Evolutionary conservation across 2,888 invertebrate genomes (phyloP).

Genomic region (Melanophora roralis): DNA sequence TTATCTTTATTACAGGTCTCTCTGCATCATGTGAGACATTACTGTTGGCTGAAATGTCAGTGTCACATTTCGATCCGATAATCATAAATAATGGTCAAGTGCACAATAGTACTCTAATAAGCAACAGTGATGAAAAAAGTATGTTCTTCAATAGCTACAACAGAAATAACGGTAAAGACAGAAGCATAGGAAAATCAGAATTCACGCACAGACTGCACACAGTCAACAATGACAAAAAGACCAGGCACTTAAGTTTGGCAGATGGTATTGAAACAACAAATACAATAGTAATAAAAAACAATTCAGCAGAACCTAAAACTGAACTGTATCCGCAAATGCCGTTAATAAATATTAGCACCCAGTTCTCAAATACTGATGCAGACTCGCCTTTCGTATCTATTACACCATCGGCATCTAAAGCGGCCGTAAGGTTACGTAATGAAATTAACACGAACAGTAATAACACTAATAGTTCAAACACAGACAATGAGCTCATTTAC

Average conservation of each 20-base stretch:
- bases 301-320: constrained; percentile 62
- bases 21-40: constrained; percentile 82
- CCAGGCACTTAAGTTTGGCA: too few relatives aligned
- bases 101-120: constrained; percentile 71
- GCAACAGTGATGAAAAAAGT: constrained; percentile 69
- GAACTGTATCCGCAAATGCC: neutral
- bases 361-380: neutral
- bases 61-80: constrained; percentile 77
- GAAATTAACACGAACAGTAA: constrained; percentile 70
- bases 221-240: neutral
- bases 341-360: neutral
- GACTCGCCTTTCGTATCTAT: neutral
- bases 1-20: constrained; percentile 80
- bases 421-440: constrained; percentile 9
- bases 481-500: constrained; percentile 74
- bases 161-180: neutral
- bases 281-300: constrained; percentile 70
- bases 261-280: constrained; percentile 63
- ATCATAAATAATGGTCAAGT: constrained; percentile 74
- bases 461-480: constrained; percentile 52
- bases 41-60: constrained; percentile 82
- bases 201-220: constrained; percentile 12
- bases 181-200: neutral
- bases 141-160: constrained; percentile 56
- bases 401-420: neutral